Evolutionary conservation across 2,113 vertebrate genomes (phyloP).

Genomic region (Antechinus flavipes): DNA sequence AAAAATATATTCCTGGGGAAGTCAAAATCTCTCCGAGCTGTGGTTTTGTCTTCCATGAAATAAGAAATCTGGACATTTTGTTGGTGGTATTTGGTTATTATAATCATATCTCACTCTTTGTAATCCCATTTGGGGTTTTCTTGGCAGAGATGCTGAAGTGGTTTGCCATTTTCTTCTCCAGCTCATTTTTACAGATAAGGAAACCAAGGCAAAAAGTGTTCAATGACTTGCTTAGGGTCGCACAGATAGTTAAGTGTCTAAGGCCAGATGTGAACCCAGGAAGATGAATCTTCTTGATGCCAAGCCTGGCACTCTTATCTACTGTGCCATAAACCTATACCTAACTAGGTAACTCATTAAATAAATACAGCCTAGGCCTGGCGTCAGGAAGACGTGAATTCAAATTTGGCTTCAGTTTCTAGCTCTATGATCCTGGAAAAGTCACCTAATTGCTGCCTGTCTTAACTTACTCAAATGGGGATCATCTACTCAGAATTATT

Average conservation of each 20-base stretch:
- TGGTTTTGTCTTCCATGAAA: conserved; percentile 26
- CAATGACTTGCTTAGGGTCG: neutral
- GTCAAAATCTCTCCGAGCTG: conserved; percentile 2
- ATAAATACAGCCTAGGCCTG: neutral
- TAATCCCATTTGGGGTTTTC: neutral
- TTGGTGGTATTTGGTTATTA: neutral
- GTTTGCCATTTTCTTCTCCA: neutral
- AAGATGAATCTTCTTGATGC: no score
- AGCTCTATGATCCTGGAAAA: neutral
- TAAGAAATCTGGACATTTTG: neutral
- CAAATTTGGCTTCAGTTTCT: neutral
- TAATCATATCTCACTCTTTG: neutral
- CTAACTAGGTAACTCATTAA: neutral
- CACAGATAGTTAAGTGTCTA: no score
- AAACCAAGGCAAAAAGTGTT: neutral
- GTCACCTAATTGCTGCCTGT: neutral
- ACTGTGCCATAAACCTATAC: neutral
- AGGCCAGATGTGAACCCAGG: no score
- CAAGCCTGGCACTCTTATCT: no score
- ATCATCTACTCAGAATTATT: neutral
- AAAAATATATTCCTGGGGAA: neutral
- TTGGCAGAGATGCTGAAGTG: neutral
- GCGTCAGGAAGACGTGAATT: neutral
- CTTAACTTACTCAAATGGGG: neutral
- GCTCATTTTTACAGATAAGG: neutral